Conservation (phyloP, 2,797 vertebrate genomes). For the Pseudochirops corinnae region DNA sequence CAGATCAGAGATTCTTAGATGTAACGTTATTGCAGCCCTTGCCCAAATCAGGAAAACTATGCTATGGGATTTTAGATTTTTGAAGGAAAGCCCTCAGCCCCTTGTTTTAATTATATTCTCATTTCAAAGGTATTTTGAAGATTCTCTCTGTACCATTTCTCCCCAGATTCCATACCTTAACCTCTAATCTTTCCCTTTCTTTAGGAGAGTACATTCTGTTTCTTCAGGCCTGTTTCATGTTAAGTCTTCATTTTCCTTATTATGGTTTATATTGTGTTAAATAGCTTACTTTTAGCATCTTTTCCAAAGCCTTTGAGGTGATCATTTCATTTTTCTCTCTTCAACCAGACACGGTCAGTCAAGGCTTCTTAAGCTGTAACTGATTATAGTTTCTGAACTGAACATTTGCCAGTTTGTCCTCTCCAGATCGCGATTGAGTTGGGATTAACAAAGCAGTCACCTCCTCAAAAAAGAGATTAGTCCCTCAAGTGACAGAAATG, state of each 20-base stretch:
- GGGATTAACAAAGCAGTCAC: not conserved
- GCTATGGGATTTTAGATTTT: not conserved
- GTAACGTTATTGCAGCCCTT: not conserved
- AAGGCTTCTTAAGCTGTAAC: not conserved
- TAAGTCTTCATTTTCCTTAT: conserved; percentile 11
- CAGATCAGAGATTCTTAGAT: not conserved
- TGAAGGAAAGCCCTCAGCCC: not conserved
- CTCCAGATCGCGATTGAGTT: not conserved
- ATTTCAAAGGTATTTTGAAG: conserved; percentile 19
- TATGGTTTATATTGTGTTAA: conserved; percentile 48
- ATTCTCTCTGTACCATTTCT: not conserved
- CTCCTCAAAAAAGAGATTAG: not conserved
- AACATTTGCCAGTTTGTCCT: conserved; percentile 31
- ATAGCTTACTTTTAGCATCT: conserved; percentile 40
- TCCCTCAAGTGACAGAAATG: not conserved
- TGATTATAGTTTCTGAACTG: not conserved
- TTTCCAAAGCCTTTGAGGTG: not conserved
- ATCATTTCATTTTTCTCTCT: conserved; percentile 3
- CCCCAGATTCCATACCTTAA: conserved; percentile 10
- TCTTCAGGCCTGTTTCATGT: conserved; percentile 40
- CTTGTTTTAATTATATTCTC: not conserved
- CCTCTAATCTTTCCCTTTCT: not conserved
- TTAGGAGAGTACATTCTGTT: conserved; percentile 11
- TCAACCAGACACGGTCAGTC: not conserved
- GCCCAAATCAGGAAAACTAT: not conserved